Evolutionary conservation across 2,113 vertebrate genomes (phyloP).

Genomic region (Bubalus kerabau): DNA sequence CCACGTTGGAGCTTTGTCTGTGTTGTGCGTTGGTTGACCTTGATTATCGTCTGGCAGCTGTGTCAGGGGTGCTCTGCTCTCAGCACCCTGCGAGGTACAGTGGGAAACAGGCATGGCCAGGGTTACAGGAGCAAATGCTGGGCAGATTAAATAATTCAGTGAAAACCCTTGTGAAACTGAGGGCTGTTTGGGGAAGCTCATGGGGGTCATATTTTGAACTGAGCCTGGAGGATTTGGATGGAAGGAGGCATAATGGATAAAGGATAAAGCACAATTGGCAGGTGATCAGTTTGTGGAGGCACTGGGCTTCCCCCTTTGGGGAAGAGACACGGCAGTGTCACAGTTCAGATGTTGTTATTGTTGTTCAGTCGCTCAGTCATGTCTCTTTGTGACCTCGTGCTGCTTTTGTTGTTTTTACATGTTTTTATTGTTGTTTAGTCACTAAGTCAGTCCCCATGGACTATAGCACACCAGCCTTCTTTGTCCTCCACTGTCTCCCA

Average conservation of each 20-base stretch:
- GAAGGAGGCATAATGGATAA: background rate
- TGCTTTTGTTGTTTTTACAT: accelerated
- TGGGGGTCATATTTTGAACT: background rate
- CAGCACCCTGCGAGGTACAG: background rate
- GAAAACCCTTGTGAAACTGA: background rate
- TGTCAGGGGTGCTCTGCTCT: background rate
- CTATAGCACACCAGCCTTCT: background rate
- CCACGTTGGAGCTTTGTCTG: background rate
- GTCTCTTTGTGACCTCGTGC: background rate
- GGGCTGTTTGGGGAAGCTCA: background rate
- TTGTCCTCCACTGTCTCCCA: background rate
- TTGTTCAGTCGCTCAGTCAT: background rate
- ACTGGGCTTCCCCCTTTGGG: background rate
- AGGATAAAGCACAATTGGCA: background rate
- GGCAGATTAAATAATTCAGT: background rate
- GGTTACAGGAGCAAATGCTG: background rate
- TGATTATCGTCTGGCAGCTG: background rate
- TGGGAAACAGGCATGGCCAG: background rate
- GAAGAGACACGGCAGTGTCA: background rate
- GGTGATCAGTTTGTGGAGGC: accelerated
- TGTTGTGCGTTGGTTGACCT: background rate
- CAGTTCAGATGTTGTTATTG: background rate
- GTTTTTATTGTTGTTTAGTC: background rate
- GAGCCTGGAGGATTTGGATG: background rate
- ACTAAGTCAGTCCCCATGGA: background rate